These are phyloP conservation scores for Discoglossus pictus DNA, from an alignment of 2,797 vertebrate genomes.

Conservation along the genomic window DNA sequence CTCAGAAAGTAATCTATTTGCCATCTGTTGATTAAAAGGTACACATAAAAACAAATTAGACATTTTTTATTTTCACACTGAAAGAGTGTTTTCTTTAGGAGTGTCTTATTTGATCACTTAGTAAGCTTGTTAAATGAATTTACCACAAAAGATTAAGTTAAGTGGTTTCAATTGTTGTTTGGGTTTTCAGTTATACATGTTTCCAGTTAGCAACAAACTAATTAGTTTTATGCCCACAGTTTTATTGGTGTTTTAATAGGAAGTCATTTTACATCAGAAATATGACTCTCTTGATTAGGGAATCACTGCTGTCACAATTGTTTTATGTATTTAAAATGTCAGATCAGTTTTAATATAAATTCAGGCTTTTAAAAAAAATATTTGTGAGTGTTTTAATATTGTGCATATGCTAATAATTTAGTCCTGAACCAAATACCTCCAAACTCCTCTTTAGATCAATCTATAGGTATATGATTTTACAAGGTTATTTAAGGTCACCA, in stretches of 20 bases:
- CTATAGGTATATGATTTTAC: constrained; percentile 25
- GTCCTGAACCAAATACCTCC: constrained; percentile 25
- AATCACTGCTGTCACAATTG: too few species aligned
- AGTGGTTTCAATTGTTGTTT: constrained; percentile 45
- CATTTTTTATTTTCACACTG: constrained; percentile 1
- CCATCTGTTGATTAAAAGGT: not conserved
- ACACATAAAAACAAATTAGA: not conserved
- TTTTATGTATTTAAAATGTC: too few species aligned
- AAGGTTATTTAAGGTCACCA: constrained; percentile 52
- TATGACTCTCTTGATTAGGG: constrained; percentile 3
- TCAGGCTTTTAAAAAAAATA: too few species aligned
- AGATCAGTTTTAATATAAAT: too few species aligned
- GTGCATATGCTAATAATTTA: constrained; percentile 28
- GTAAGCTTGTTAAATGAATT: constrained; percentile 47
- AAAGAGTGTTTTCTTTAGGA: constrained; percentile 34
- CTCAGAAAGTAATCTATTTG: too few species aligned
- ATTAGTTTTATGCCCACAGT: constrained; percentile 40
- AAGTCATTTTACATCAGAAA: constrained; percentile 13
- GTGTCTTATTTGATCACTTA: constrained; percentile 40
- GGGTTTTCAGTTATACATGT: constrained; percentile 40
- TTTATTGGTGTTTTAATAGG: constrained; percentile 35
- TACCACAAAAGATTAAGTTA: constrained; percentile 45
- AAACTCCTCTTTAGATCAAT: constrained; percentile 35
- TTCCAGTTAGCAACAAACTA: constrained; percentile 42
- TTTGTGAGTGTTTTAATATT: constrained; percentile 13